Conservation (phyloP, 1,140 invertebrate species). For the Macrotrachela quadricornifera region DNA sequence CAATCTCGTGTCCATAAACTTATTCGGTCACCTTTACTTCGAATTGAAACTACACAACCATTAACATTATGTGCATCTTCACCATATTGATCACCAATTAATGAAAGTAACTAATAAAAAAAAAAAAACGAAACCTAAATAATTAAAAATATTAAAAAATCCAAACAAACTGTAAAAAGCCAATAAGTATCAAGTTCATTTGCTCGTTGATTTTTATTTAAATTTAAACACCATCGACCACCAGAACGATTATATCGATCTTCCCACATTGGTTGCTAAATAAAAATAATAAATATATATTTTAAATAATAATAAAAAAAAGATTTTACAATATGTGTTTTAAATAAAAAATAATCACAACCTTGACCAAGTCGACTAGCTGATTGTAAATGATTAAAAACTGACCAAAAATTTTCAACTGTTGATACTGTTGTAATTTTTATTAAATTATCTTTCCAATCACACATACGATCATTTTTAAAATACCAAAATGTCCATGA, state of each 20-base stretch:
- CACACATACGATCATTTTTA: conserved; percentile 63
- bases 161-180: conserved; percentile 56
- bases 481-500: conserved; percentile 95
- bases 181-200: conserved; percentile 58
- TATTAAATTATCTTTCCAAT: conserved; percentile 80
- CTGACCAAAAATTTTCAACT: conserved; percentile 92
- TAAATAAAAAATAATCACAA: conserved; percentile 87
- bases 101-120: conserved; percentile 50
- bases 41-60: conserved; percentile 79
- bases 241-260: conserved; percentile 68
- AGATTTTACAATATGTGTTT: conserved; percentile 26
- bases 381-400: conserved; percentile 81
- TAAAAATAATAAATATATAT: no score
- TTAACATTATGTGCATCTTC: conserved; percentile 69
- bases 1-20: conserved; percentile 76
- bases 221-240: conserved; percentile 69
- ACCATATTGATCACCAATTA: conserved; percentile 88
- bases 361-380: conserved; percentile 66
- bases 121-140: neutral
- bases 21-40: conserved; percentile 74
- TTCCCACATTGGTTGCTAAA: conserved; percentile 79
- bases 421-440: conserved; percentile 79
- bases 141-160: neutral
- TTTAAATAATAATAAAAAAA: neutral
- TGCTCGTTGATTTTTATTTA: conserved; percentile 30